A percentile compares a stretch with the other conserved stretches of the same genome.
Conservation (phyloP, 2,888 invertebrate species). For the Latrodectus elegans region DNA sequence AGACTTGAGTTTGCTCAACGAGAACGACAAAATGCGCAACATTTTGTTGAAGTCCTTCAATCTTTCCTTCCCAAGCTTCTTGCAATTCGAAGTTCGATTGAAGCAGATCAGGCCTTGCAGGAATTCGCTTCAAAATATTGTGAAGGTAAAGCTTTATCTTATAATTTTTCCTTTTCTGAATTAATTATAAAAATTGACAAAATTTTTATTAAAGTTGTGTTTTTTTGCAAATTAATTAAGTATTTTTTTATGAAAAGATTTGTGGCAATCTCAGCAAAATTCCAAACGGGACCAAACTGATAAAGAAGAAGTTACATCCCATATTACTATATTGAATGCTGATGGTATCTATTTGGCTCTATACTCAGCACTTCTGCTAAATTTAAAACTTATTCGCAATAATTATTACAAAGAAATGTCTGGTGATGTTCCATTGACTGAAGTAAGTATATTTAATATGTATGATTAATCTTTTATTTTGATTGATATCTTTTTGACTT, state of each 20-base stretch:
- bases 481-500: too few relatives aligned
- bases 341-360: slow-evolving; percentile 95
- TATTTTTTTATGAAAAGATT: slow-evolving; percentile 18
- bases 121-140: slow-evolving; percentile 94
- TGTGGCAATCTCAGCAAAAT: slow-evolving; percentile 63
- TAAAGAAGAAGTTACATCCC: slow-evolving; percentile 50
- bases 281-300: slow-evolving; percentile 29
- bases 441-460: slow-evolving; percentile 74
- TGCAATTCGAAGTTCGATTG: slow-evolving; percentile 85
- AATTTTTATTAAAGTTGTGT: too few relatives aligned
- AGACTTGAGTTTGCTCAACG: slow-evolving; percentile 71
- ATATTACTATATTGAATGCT: slow-evolving; percentile 85
- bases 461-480: too few relatives aligned
- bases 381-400: slow-evolving; percentile 84
- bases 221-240: too few relatives aligned
- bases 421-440: slow-evolving; percentile 77
- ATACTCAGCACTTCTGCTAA: slow-evolving; percentile 87
- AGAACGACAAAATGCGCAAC: slow-evolving; percentile 89
- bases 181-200: too few relatives aligned
- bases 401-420: slow-evolving; percentile 82
- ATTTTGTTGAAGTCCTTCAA: slow-evolving; percentile 85
- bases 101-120: slow-evolving; percentile 92
- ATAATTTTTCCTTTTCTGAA: not conserved
- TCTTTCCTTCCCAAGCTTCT: slow-evolving; percentile 86
- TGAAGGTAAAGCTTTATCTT: slow-evolving; percentile 80